phyloP scores from a whole-genome alignment of 2,888 invertebrate species.

The Watsonalla cultraria region DNA sequence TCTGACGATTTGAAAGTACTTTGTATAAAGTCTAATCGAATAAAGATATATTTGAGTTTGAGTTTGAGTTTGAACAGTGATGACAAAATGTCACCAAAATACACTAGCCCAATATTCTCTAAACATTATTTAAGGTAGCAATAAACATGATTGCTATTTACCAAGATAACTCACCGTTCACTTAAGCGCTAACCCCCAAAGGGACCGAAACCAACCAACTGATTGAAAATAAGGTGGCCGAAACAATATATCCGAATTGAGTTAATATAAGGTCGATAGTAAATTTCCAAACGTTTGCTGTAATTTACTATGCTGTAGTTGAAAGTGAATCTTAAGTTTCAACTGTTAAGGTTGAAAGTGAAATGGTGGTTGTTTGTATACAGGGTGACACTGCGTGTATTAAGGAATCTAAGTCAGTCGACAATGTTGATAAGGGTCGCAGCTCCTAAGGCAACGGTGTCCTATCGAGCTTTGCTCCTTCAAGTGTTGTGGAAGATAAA shows the following conservation, averaged over 20 bases:
- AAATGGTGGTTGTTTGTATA: conserved; percentile 15
- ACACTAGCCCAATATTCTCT: not conserved
- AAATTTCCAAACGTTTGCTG: conserved; percentile 41
- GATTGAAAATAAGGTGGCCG: conserved; percentile 60
- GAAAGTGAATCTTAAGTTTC: conserved; percentile 14
- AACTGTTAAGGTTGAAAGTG: conserved; percentile 23
- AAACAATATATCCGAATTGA: conserved; percentile 59
- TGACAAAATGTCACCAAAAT: no score
- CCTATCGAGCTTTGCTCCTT: conserved; percentile 57
- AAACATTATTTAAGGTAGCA: not conserved
- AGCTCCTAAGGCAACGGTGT: conserved; percentile 60
- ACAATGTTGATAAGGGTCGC: conserved; percentile 71
- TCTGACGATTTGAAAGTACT: no score
- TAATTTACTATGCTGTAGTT: conserved; percentile 19
- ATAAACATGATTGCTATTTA: not conserved
- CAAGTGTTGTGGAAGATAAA: conserved; percentile 31
- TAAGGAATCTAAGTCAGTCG: conserved; percentile 55
- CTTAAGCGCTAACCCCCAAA: conserved; percentile 1
- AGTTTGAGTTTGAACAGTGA: no score
- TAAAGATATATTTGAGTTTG: no score
- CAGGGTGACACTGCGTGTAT: conserved; percentile 53
- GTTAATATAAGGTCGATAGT: conserved; percentile 58
- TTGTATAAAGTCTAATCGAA: no score
- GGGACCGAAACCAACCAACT: conserved; percentile 15
- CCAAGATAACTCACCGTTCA: not conserved